A percentile compares a stretch with the other conserved stretches of the same genome.
Conservation (phyloP, 2,888 invertebrate species). For the Drosophila affinis region DNA sequence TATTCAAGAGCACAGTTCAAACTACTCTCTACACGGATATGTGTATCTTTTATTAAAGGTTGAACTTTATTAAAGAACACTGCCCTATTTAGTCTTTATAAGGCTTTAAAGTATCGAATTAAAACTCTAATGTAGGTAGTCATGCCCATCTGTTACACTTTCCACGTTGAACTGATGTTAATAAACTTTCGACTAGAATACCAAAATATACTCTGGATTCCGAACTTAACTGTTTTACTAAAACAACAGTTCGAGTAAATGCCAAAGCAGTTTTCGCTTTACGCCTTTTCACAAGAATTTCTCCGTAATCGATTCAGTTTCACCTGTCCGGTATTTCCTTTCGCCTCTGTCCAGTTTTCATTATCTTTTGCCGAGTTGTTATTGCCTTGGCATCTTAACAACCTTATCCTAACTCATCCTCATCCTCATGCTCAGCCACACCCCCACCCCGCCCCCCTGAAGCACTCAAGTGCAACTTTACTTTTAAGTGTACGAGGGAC, state of each 20-base stretch:
- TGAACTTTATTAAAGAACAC: too few relatives aligned
- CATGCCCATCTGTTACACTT: too few relatives aligned
- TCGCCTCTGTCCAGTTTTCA: constrained; percentile 21
- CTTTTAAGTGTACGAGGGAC: constrained; percentile 62
- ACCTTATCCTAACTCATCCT: constrained; percentile 9
- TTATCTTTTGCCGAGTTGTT: constrained; percentile 30
- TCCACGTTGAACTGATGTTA: too few relatives aligned
- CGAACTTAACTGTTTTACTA: not conserved
- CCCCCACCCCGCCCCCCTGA: not conserved
- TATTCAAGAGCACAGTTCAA: too few relatives aligned
- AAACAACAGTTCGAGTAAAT: not conserved
- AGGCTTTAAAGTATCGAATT: too few relatives aligned
- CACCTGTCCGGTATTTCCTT: not conserved
- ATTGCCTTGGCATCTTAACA: constrained; percentile 26
- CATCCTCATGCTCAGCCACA: not conserved
- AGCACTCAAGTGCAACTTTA: constrained; percentile 57
- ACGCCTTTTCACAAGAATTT: not conserved
- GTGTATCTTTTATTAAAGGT: too few relatives aligned
- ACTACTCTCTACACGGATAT: too few relatives aligned
- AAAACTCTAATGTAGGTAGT: too few relatives aligned
- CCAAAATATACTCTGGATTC: not conserved
- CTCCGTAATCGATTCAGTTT: not conserved
- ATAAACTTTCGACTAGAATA: not conserved
- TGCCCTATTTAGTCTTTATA: too few relatives aligned
- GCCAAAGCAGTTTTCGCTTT: not conserved